These are phyloP conservation scores for Climacteris rufus DNA, from an alignment of 2,113 vertebrate genomes.

Conservation along the genomic window DNA sequence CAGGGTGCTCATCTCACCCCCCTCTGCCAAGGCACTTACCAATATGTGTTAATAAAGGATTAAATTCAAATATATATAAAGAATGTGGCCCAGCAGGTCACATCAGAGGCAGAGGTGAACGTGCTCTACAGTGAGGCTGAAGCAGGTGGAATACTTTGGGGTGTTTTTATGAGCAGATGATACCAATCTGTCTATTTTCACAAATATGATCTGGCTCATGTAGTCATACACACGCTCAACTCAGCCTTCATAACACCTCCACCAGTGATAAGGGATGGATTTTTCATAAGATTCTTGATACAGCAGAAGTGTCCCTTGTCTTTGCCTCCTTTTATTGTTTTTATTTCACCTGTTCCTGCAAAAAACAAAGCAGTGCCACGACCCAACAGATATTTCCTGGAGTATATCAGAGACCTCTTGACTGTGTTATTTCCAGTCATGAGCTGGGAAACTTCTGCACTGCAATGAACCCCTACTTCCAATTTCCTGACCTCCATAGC, in stretches of 20 bases:
- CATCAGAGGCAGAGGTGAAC: neutral
- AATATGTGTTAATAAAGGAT: neutral
- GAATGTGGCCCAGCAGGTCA: neutral
- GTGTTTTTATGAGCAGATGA: neutral
- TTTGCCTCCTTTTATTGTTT: neutral
- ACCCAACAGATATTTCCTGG: neutral
- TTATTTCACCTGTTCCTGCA: neutral
- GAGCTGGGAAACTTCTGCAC: neutral
- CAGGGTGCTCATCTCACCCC: neutral
- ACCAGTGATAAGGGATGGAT: neutral
- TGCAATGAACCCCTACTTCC: neutral
- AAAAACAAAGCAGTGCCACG: neutral
- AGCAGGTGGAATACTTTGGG: neutral
- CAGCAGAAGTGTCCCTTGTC: neutral
- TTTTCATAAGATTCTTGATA: constrained; percentile 8
- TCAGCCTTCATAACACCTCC: neutral
- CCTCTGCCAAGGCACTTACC: neutral
- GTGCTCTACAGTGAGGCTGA: neutral
- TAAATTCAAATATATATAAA: neutral
- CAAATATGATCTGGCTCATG: neutral
- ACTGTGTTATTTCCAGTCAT: neutral
- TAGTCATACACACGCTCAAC: neutral
- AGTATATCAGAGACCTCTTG: neutral
- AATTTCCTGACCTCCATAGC: neutral
- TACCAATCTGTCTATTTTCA: neutral